A percentile compares a stretch with the other conserved stretches of the same genome.
Conservation (phyloP, 2,797 vertebrate species). For the Heliangelus exortis region DNA sequence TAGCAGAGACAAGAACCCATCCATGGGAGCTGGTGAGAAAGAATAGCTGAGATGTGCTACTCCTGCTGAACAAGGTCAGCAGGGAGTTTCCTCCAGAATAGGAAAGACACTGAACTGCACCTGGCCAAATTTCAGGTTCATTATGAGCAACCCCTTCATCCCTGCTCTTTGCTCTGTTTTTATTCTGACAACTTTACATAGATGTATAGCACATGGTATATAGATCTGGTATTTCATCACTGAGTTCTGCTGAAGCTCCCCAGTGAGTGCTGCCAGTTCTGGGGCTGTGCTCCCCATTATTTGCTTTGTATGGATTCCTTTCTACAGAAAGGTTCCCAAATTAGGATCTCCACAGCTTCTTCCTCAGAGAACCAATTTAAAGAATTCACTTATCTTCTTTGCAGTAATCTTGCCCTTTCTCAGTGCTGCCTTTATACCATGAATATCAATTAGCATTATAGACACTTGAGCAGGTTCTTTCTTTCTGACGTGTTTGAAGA, state of each 20-base stretch:
- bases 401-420: background rate
- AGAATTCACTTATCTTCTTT: background rate
- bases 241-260: background rate
- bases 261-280: too few relatives aligned
- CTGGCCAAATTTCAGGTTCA: background rate
- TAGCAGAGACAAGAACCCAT: background rate
- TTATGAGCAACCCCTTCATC: background rate
- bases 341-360: background rate
- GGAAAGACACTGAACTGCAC: background rate
- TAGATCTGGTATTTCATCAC: fast-evolving
- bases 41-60: background rate
- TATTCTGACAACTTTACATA: background rate
- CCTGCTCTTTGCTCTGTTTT: background rate
- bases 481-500: background rate
- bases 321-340: background rate
- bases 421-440: background rate
- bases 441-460: background rate
- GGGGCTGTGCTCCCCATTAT: background rate
- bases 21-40: background rate
- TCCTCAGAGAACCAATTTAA: background rate
- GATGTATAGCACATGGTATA: fast-evolving
- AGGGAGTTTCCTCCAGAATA: background rate
- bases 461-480: background rate
- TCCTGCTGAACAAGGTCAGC: background rate
- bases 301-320: background rate